phyloP scores from a whole-genome alignment of 2,113 vertebrate species.

The Perognathus longimembris region DNA sequence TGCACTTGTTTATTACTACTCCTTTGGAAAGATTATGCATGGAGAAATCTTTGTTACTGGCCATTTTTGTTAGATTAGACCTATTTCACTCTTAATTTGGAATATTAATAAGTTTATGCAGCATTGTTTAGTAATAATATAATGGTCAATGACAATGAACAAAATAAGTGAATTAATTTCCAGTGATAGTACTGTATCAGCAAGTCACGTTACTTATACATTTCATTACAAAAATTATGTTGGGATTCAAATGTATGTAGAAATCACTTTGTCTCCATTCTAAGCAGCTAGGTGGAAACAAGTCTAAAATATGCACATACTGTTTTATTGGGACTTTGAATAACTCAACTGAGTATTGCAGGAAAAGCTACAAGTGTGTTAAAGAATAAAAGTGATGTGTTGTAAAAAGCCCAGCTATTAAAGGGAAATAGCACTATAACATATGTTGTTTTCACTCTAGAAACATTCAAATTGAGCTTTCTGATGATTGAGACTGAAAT shows the following conservation, averaged over 20 bases:
- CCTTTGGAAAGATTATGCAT: neutral
- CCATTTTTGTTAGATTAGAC: neutral
- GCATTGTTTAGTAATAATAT: neutral
- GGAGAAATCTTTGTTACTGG: neutral
- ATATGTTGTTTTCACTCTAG: conserved; percentile 75
- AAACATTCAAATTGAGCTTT: conserved; percentile 69
- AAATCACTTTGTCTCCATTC: neutral
- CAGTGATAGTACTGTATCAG: neutral
- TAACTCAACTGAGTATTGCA: conserved; percentile 56
- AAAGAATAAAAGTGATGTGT: conserved; percentile 23
- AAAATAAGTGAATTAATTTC: neutral
- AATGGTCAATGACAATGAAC: neutral
- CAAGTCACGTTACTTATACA: neutral
- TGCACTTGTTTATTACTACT: neutral
- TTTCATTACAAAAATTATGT: neutral
- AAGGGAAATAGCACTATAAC: conserved; percentile 40
- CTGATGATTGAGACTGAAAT: conserved; percentile 60
- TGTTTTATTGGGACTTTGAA: conserved; percentile 38
- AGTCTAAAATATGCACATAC: conserved; percentile 34
- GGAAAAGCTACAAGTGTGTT: conserved; percentile 51
- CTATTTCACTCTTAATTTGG: neutral
- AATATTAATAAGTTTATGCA: neutral
- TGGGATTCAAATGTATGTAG: neutral
- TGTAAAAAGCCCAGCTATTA: conserved; percentile 42
- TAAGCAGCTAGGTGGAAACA: conserved; percentile 37